phyloP scores from a whole-genome alignment of 2,888 invertebrate genomes.

The Orthosia gothica region DNA sequence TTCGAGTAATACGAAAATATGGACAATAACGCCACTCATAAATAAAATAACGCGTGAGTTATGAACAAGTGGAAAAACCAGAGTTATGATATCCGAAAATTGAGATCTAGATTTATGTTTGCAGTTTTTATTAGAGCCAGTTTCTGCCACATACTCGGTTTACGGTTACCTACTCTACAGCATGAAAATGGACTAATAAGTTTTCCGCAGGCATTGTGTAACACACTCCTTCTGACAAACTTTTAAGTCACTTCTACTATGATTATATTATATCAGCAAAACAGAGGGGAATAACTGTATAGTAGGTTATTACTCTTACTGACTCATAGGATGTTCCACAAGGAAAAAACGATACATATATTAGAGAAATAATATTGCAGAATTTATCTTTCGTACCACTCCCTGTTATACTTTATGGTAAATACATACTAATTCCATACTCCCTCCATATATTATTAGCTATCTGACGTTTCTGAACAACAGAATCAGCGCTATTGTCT shows the following conservation, averaged over 20 bases:
- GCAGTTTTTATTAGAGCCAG: conserved; percentile 38
- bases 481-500: conserved; percentile 17
- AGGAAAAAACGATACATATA: not conserved
- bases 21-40: conserved; percentile 60
- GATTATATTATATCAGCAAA: not conserved
- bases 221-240: not conserved
- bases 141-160: conserved; percentile 11
- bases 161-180: conserved; percentile 6
- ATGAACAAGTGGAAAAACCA: conserved; percentile 53
- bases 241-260: not conserved
- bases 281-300: not conserved
- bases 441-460: not conserved
- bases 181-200: not conserved
- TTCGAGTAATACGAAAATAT: conserved; percentile 57
- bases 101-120: conserved; percentile 60
- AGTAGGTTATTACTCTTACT: not conserved
- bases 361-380: not conserved
- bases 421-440: not conserved
- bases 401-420: not conserved
- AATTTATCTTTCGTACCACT: not conserved
- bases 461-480: not conserved
- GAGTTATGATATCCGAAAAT: conserved; percentile 57
- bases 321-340: not conserved
- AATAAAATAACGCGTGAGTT: conserved; percentile 60
- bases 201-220: conserved; percentile 5